Base-by-base conservation (phyloP, 2,797 vertebrate genomes). In the Centroberyx gerrardi region DNA sequence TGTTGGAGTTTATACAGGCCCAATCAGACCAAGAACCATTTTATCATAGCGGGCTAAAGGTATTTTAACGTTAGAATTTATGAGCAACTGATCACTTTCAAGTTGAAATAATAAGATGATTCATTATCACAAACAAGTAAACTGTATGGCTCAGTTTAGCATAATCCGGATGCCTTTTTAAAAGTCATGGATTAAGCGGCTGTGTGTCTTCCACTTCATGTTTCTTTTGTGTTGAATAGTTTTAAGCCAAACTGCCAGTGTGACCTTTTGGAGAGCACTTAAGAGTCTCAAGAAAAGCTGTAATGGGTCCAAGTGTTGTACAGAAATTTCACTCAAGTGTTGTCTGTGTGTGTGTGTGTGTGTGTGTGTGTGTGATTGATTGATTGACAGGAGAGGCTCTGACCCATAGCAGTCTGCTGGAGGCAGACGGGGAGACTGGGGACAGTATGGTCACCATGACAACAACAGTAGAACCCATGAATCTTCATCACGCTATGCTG, bases 381-480 rank as follows among this genome's bases (percentile, higher is more conserved):
- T 69, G 73, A 77, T 55, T 78, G 81, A 86, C 91, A 96, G 95
- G 93, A 65, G 95, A 96, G 65, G 94, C 96, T 22, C 94, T 98
- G 81, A 96, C 97, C 92, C 97, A 97, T 63, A 98, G 97, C 93
- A 97, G 96, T 92, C 94, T 98, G 89, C 94, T 99, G 88, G 97
- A 98, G 93, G 97, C 96, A 42, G 95, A 97, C 3, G 94, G 96
- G 49, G 94, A 95, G 69, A 94, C 93, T 12, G 93, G 87, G 83
- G 96, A 96, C 81, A 91, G 93, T 81, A 93, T 97, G 92, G 96
- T 97, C 86, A 94, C 96, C 91, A 94, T 97, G 95, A 96, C 95
- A 79, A 95, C 96, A 66, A 88, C 93, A 3, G 95, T 97, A 74
- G 96, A 97, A 88, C 93, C 97, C 72, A 95, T 99, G 93, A 96